Conservation (phyloP, 2,888 invertebrate species). For the Villa cingulata region DNA sequence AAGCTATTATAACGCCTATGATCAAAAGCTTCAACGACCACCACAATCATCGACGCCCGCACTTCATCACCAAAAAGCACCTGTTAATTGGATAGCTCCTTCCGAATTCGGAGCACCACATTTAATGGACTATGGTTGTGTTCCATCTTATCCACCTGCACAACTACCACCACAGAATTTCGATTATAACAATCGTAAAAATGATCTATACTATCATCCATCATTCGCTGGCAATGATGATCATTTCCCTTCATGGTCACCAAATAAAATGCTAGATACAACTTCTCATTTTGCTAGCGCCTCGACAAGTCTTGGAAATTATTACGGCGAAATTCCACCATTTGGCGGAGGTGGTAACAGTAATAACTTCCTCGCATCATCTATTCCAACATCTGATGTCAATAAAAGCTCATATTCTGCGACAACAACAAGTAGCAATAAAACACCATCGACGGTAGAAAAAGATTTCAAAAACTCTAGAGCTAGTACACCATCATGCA, state of each 20-base stretch:
- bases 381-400: not conserved
- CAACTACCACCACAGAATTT: not conserved
- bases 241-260: conserved; percentile 43
- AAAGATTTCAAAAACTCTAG: not conserved
- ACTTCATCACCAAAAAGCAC: conserved; percentile 5
- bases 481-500: not conserved
- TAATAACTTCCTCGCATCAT: not conserved
- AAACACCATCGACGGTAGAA: not conserved
- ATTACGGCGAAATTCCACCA: not conserved
- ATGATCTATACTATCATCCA: conserved; percentile 12
- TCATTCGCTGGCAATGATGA: conserved; percentile 24
- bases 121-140: not conserved
- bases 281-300: not conserved
- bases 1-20: not conserved
- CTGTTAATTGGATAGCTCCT: conserved; percentile 19
- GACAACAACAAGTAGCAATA: not conserved
- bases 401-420: not conserved
- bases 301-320: not conserved
- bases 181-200: not conserved
- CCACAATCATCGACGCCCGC: not conserved
- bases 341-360: not conserved
- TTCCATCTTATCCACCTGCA: not conserved
- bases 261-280: conserved; percentile 33
- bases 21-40: conserved; percentile 10
- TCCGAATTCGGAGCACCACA: not conserved